phyloP scores from a whole-genome alignment of 2,797 vertebrate genomes.

The Hipposideros larvatus region DNA sequence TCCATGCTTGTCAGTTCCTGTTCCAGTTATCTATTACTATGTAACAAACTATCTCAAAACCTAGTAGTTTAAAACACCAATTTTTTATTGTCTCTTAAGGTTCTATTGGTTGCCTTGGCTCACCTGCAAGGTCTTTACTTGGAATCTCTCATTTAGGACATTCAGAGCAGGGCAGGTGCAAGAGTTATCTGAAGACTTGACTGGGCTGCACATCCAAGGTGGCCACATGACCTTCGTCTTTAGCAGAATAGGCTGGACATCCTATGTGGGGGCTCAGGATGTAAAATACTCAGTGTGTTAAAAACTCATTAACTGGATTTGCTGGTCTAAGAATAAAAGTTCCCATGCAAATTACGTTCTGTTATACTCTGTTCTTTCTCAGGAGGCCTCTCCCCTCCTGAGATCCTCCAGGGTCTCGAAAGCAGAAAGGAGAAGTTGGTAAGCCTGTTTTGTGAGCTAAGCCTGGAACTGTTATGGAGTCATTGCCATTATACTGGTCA shows the following conservation, averaged over 20 bases:
- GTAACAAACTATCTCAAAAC: not conserved
- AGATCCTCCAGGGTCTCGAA: not conserved
- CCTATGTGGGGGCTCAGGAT: not conserved
- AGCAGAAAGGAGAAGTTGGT: not conserved
- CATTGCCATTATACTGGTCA: not conserved
- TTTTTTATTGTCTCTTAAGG: not conserved
- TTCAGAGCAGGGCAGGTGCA: not conserved
- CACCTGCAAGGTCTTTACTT: not conserved
- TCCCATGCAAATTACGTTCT: not conserved
- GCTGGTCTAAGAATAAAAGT: constrained; percentile 2
- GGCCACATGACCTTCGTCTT: not conserved
- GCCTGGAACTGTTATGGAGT: not conserved
- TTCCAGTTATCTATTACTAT: not conserved
- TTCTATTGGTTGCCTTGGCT: not conserved
- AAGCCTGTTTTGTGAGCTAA: not conserved
- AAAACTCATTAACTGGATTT: constrained; percentile 13
- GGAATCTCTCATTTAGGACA: not conserved
- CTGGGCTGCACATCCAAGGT: not conserved
- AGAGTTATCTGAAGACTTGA: not conserved
- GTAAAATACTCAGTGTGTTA: not conserved
- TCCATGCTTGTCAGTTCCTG: not conserved
- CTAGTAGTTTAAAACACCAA: not conserved
- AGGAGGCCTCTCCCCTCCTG: not conserved
- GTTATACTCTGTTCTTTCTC: not conserved
- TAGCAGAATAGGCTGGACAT: not conserved